Evolutionary conservation across 2,113 vertebrate genomes (phyloP), one percentile per base, ranked within the genome.

Genomic region (Orientallactaga bullata): DNA sequence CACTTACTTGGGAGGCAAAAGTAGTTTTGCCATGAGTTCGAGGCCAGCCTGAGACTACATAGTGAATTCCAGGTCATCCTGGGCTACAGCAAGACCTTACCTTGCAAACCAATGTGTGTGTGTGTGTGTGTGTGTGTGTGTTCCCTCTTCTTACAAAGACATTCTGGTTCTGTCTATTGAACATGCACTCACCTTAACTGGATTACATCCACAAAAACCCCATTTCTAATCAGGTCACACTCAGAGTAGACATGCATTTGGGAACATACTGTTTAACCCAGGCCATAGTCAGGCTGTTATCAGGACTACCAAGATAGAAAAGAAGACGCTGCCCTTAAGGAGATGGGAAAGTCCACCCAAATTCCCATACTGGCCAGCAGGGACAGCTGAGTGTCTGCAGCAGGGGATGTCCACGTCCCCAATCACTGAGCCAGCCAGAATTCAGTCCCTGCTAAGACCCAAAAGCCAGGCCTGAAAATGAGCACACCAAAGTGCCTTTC

Each of bases 331-430:
- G 24, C 12, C 39, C 68, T 55, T n/a, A 12, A 39, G 30, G 11
- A 37, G 61, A 60, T 39, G 60, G 71, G 39, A 89, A 80, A 12
- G 61, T 13, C 35, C 21, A 2, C 4, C 0, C 21, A 0, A 12
- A 0, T 2, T 55, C 30, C 28, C 2, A n/a, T 18, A 23, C 47
- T 8, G 5, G 3, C 88, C 15, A 28, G 71, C 47, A 39, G 37
- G 81, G 88, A 42, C 11, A 0, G 23, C 68, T 51, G 1, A 17
- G 18, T 26, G 7, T 28, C 83, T 69, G 6, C 7, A 51, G 28
- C 8, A 3, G 13, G 39, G 61, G 26, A 23, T 9, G 0, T 12
- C 18, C 13, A 51, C 21, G 30, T 0, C 39, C 8, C 69, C 32
- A 42, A 37, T 26, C 18, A 4, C 55, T 63, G 37, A 85, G 77